Evolutionary conservation across 2,888 invertebrate species (phyloP).

Genomic region (Drosophila testacea): DNA sequence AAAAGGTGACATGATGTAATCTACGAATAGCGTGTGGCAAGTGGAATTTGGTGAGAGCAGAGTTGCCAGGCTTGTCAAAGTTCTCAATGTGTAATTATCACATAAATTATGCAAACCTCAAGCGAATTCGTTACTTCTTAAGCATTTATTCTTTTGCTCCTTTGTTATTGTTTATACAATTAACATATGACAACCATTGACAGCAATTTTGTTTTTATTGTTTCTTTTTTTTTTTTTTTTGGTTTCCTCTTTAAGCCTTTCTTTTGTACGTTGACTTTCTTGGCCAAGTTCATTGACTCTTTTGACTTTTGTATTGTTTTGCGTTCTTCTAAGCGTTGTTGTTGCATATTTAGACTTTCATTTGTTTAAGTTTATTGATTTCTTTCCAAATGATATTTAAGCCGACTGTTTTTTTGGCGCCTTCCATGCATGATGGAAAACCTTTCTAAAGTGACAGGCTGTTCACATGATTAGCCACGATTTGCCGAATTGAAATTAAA

Average conservation of each 20-base stretch:
- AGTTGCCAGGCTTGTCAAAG: conserved; percentile 17
- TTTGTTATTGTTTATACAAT: conserved; percentile 37
- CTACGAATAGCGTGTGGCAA: conserved; percentile 33
- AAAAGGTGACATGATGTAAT: conserved; percentile 59
- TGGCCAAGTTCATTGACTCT: conserved; percentile 57
- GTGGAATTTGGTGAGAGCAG: conserved; percentile 21
- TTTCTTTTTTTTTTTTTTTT: conserved; percentile 11
- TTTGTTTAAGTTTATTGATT: conserved; percentile 43
- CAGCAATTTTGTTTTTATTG: conserved; percentile 2
- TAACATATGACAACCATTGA: conserved; percentile 31
- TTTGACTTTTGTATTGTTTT: conserved; percentile 12
- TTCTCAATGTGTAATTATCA: conserved; percentile 41
- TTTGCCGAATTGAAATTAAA: conserved; percentile 6
- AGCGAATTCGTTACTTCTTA: conserved; percentile 4
- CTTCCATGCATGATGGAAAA: conserved; percentile 41
- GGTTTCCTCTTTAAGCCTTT: conserved; percentile 34
- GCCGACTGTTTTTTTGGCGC: conserved; percentile 2
- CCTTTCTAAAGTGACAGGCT: conserved; percentile 58
- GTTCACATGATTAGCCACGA: conserved; percentile 33
- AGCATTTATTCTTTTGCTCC: neutral
- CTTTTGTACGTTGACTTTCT: conserved; percentile 49
- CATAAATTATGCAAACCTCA: conserved; percentile 43
- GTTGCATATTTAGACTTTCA: conserved; percentile 32
- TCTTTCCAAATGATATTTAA: conserved; percentile 48
- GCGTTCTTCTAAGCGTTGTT: conserved; percentile 22